phyloP scores from a whole-genome alignment of 2,888 invertebrate genomes.

The Dicroscelio sp. region DNA sequence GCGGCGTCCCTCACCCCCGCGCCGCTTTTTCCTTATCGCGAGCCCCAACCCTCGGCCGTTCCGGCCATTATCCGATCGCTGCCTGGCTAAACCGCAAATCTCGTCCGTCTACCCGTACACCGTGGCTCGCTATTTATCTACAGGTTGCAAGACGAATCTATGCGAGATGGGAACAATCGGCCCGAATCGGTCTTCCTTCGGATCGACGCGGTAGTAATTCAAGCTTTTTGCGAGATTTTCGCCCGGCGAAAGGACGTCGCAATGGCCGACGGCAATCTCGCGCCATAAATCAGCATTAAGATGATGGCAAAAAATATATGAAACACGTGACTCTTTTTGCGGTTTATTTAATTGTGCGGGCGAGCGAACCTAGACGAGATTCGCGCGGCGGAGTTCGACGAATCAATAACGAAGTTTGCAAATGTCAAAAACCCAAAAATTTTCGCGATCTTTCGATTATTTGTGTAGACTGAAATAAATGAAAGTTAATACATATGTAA shows the following conservation, averaged over 20 bases:
- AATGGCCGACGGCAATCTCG: slow-evolving; percentile 56
- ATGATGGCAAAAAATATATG: slow-evolving; percentile 70
- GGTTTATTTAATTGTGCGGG: slow-evolving; percentile 51
- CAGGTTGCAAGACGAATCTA: slow-evolving; percentile 86
- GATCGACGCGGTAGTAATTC: slow-evolving; percentile 74
- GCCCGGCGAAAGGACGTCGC: slow-evolving; percentile 59
- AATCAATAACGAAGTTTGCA: no score
- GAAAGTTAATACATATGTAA: no score
- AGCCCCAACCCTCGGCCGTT: slow-evolving; percentile 76
- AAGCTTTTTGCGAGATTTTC: slow-evolving; percentile 71
- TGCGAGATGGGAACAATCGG: slow-evolving; percentile 85
- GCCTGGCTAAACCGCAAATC: slow-evolving; percentile 88
- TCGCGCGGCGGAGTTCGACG: no score
- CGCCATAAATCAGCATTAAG: slow-evolving; percentile 77
- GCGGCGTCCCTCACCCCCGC: slow-evolving; percentile 88
- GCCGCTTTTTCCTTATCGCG: slow-evolving; percentile 78
- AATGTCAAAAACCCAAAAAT: no score
- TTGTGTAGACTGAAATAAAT: no score
- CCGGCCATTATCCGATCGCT: slow-evolving; percentile 87
- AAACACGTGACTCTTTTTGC: slow-evolving; percentile 50
- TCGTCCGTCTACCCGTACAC: slow-evolving; percentile 86
- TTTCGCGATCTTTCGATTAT: no score
- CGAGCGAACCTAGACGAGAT: no score
- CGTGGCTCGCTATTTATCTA: slow-evolving; percentile 88
- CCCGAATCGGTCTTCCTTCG: slow-evolving; percentile 84